A percentile compares a stretch with the other conserved stretches of the same genome.
phyloP scores from a whole-genome alignment of 2,113 vertebrate species.

The Ctenodactylus gundi region DNA sequence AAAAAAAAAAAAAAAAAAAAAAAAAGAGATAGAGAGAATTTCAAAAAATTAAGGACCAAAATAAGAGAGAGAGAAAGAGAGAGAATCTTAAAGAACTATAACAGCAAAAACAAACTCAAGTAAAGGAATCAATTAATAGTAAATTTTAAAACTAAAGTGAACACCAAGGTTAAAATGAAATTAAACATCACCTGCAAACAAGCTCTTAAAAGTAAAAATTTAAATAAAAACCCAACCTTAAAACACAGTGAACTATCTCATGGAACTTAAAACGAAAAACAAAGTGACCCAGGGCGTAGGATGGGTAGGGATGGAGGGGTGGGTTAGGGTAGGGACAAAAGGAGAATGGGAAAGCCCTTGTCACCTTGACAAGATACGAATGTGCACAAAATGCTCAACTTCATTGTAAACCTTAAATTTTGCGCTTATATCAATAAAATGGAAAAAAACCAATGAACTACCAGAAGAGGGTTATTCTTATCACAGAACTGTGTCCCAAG shows the following conservation, averaged over 20 bases:
- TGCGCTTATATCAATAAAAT: too few relatives aligned
- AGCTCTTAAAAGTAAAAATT: not conserved
- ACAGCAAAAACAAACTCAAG: not conserved
- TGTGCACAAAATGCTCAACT: too few relatives aligned
- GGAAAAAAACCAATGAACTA: not conserved
- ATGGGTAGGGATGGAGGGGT: too few relatives aligned
- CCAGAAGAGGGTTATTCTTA: not conserved
- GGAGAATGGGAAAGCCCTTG: too few relatives aligned
- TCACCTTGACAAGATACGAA: too few relatives aligned
- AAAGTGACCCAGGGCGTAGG: too few relatives aligned
- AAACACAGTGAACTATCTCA: too few relatives aligned
- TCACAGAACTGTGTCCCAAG: not conserved
- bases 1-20: not conserved
- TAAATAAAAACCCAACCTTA: not conserved
- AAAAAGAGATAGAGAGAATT: not conserved
- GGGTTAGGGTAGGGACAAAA: too few relatives aligned
- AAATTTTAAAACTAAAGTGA: not conserved
- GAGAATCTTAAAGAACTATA: not conserved
- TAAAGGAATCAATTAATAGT: not conserved
- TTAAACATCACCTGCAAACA: not conserved
- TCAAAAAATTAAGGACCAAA: not conserved
- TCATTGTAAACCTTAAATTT: too few relatives aligned
- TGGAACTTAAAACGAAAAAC: too few relatives aligned
- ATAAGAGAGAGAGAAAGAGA: not conserved
- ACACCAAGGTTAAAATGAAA: not conserved